Percentiles rank a stretch among this genome's conserved stretches.
These are phyloP conservation scores for Galerucella pusilla DNA, from an alignment of 2,888 invertebrate genomes.

Conservation along the genomic window DNA sequence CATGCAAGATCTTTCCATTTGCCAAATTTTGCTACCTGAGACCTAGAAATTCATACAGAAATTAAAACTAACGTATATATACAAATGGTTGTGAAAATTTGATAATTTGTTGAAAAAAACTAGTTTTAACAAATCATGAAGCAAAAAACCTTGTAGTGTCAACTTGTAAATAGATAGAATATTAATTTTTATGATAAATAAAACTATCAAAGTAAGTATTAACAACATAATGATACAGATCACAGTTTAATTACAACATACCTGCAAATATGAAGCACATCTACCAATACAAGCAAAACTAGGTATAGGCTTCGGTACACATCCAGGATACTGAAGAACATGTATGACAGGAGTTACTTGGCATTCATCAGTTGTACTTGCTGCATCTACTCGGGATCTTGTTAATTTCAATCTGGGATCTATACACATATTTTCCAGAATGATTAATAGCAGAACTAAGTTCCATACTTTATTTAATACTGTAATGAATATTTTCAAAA, in stretches of 20 bases:
- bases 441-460: conserved; percentile 50
- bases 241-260: conserved; percentile 58
- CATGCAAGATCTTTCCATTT: conserved; percentile 95
- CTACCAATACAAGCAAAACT: conserved; percentile 93
- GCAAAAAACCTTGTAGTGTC: neutral
- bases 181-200: too few relatives aligned
- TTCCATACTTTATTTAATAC: conserved; percentile 51
- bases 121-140: neutral
- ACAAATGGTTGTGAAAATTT: neutral
- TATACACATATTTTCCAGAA: conserved; percentile 61
- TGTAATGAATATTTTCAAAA: conserved; percentile 42
- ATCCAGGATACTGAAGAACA: conserved; percentile 90
- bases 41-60: conserved; percentile 70
- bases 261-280: conserved; percentile 93
- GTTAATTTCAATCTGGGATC: conserved; percentile 56
- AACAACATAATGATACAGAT: too few relatives aligned
- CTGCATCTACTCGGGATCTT: conserved; percentile 56
- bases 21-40: conserved; percentile 95
- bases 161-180: neutral
- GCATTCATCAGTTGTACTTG: conserved; percentile 77
- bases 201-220: too few relatives aligned
- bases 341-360: conserved; percentile 93
- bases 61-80: conserved; percentile 5
- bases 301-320: conserved; percentile 92
- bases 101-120: too few relatives aligned